These are phyloP conservation scores for Myotis findleyi DNA, from an alignment of 2,797 vertebrate genomes.

Conservation along the genomic window DNA sequence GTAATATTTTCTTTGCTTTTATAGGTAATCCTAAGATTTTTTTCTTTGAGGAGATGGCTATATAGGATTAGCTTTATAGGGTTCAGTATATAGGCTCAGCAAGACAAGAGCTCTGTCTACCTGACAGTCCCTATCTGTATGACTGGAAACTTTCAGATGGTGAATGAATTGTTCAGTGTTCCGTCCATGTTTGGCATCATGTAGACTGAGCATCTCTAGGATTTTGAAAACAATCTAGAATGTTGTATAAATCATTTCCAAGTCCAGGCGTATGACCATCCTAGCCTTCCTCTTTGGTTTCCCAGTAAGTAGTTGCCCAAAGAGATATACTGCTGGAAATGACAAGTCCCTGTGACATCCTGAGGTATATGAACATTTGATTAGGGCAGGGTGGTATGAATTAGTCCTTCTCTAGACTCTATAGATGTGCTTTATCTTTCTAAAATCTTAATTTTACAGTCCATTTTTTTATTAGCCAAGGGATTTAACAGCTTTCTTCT, in stretches of 20 bases:
- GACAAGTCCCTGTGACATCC: slow-evolving; percentile 20
- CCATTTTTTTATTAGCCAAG: slow-evolving; percentile 72
- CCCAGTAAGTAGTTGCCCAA: slow-evolving; percentile 38
- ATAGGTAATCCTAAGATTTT: slow-evolving; percentile 15
- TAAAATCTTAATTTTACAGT: slow-evolving; percentile 63
- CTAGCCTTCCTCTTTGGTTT: slow-evolving; percentile 51
- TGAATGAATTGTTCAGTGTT: slow-evolving; percentile 17
- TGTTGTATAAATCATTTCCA: slow-evolving; percentile 52
- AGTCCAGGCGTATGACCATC: not conserved
- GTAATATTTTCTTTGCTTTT: slow-evolving; percentile 50
- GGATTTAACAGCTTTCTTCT: slow-evolving; percentile 73
- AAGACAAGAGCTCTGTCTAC: not conserved
- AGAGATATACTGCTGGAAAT: slow-evolving; percentile 31
- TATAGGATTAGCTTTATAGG: not conserved
- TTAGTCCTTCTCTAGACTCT: slow-evolving; percentile 51
- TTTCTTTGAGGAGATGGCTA: slow-evolving; percentile 8
- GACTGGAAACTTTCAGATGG: slow-evolving; percentile 31
- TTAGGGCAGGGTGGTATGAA: slow-evolving; percentile 39
- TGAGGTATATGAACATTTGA: slow-evolving; percentile 40
- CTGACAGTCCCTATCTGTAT: not conserved
- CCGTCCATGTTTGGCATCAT: not conserved
- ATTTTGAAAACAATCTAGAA: slow-evolving; percentile 60
- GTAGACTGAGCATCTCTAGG: not conserved
- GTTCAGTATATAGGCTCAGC: not conserved
- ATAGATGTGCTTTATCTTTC: slow-evolving; percentile 62